Percentiles rank a stretch among this genome's conserved stretches.
Evolutionary conservation across 2,113 vertebrate species (phyloP).

Genomic region (Ctenomys sociabilis): DNA sequence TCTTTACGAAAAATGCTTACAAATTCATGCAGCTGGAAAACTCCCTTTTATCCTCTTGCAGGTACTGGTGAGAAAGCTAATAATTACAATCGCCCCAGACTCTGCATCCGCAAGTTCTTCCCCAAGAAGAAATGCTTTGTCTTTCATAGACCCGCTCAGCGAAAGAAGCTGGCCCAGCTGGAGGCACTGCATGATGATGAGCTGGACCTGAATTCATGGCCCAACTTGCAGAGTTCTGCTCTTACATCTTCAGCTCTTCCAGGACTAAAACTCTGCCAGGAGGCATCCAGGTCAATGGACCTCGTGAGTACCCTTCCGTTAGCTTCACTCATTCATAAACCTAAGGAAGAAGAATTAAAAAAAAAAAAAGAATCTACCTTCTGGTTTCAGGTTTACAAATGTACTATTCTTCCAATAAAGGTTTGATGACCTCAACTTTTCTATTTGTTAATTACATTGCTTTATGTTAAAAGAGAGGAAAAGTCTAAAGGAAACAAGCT

Average conservation of each 20-base stretch:
- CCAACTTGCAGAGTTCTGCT: constrained; percentile 67
- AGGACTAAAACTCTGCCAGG: constrained; percentile 74
- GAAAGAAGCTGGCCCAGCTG: no score
- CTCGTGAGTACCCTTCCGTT: constrained; percentile 50
- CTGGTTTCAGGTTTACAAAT: neutral
- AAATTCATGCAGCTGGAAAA: neutral
- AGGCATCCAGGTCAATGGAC: constrained; percentile 65
- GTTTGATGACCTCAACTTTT: neutral
- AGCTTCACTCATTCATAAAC: neutral
- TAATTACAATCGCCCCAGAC: no score
- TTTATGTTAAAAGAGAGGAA: neutral
- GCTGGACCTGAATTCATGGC: no score
- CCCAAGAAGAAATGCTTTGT: no score
- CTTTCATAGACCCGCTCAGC: no score
- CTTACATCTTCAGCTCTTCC: constrained; percentile 61
- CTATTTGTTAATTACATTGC: neutral
- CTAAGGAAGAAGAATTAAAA: neutral
- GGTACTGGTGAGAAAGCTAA: no score
- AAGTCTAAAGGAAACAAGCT: neutral
- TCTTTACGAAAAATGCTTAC: neutral
- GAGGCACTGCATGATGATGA: no score
- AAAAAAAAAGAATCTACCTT: neutral
- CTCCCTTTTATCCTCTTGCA: neutral
- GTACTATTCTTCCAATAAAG: neutral
- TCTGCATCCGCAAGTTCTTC: no score